A percentile compares a stretch with the other conserved stretches of the same genome.
phyloP scores from a whole-genome alignment of 2,113 vertebrate genomes.

The Xyliphius kryptos region DNA sequence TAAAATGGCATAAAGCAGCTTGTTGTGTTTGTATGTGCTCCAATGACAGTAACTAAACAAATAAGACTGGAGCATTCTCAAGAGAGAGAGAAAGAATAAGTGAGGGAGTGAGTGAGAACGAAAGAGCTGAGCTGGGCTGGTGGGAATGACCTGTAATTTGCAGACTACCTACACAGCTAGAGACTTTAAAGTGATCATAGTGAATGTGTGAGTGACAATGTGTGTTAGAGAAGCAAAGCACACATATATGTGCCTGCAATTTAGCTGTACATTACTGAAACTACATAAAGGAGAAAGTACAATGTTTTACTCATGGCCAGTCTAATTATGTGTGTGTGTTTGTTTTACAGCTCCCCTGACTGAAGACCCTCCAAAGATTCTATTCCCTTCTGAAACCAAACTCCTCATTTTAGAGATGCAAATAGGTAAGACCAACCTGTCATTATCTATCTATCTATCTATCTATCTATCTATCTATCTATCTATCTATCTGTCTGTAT shows the following conservation, averaged over 20 bases:
- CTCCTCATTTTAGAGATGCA: slow-evolving; percentile 41
- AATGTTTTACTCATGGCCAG: too few relatives aligned
- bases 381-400: slow-evolving; percentile 42
- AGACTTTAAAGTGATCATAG: slow-evolving; percentile 11
- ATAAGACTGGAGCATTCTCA: slow-evolving; percentile 13
- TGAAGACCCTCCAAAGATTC: slow-evolving; percentile 56
- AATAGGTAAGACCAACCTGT: slow-evolving; percentile 45
- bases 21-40: slow-evolving; percentile 22
- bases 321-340: too few relatives aligned
- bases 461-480: too few relatives aligned
- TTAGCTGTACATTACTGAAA: too few relatives aligned
- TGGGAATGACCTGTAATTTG: slow-evolving; percentile 40
- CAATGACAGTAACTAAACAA: slow-evolving; percentile 19
- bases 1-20: too few relatives aligned
- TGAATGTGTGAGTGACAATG: neutral
- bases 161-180: slow-evolving; percentile 29
- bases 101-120: too few relatives aligned
- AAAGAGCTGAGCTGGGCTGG: slow-evolving; percentile 12
- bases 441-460: too few relatives aligned
- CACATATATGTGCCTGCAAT: too few relatives aligned
- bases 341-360: slow-evolving; percentile 55
- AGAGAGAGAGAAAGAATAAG: slow-evolving; percentile 12
- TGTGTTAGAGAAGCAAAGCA: neutral
- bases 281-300: too few relatives aligned
- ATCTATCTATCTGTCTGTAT: too few relatives aligned